These are phyloP conservation scores for Macrocentrus cingulum DNA, from an alignment of 1,140 invertebrate species.

Conservation along the genomic window DNA sequence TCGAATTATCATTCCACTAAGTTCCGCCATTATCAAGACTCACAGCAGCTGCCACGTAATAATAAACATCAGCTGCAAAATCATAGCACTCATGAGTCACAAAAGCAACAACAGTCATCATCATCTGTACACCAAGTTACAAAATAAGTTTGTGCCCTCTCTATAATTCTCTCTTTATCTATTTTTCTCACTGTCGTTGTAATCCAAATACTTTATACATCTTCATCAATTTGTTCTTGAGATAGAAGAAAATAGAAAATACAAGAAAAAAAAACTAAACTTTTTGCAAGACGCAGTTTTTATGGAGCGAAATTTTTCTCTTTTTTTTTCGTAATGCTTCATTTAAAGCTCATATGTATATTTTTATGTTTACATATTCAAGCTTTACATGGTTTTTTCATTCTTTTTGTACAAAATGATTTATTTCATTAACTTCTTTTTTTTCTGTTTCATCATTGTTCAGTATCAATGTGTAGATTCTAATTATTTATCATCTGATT, in stretches of 20 bases:
- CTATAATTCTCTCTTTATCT: not conserved
- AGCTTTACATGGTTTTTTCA: too few species aligned
- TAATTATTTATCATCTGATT: too few species aligned
- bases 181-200: not conserved
- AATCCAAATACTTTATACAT: not conserved
- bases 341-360: not conserved
- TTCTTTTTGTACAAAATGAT: not conserved
- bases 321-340: not conserved
- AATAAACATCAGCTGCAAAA: constrained; percentile 46
- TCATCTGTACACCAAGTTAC: constrained; percentile 32
- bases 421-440: not conserved
- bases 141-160: constrained; percentile 18
- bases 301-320: too few species aligned
- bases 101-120: constrained; percentile 41
- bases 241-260: too few species aligned
- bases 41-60: constrained; percentile 41
- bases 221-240: too few species aligned
- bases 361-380: too few species aligned
- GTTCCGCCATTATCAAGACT: constrained; percentile 47
- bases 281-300: too few species aligned
- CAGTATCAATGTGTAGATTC: too few species aligned
- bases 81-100: constrained; percentile 37
- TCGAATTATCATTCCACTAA: constrained; percentile 57
- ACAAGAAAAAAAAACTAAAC: too few species aligned
- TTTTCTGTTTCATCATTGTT: too few species aligned